A percentile compares a stretch with the other conserved stretches of the same genome.
phyloP scores from a whole-genome alignment of 2,113 vertebrate genomes.

The Trematomus loennbergii region DNA sequence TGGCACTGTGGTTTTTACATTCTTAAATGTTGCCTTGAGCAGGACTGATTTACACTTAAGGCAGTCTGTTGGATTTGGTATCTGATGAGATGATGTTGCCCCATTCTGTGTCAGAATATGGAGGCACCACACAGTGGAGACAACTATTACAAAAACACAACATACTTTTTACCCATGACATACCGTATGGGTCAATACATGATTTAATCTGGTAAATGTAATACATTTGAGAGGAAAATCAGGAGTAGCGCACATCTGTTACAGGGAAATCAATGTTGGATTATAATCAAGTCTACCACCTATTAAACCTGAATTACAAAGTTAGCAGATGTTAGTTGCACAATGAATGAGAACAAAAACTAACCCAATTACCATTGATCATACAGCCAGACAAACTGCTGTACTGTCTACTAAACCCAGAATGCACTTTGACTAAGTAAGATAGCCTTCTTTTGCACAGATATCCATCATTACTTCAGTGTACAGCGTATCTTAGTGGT shows the following conservation, averaged over 20 bases:
- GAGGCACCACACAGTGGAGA: not conserved
- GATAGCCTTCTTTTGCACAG: not conserved
- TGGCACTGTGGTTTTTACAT: slow-evolving; percentile 17
- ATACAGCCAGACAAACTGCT: not conserved
- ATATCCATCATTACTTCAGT: no score
- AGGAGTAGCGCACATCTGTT: not conserved
- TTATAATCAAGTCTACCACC: not conserved
- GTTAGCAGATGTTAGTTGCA: not conserved
- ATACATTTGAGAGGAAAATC: not conserved
- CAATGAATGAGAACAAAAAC: not conserved
- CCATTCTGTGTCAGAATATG: slow-evolving; percentile 4
- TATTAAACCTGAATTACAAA: slow-evolving; percentile 6
- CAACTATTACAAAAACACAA: not conserved
- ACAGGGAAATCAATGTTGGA: not conserved
- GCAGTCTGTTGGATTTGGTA: slow-evolving; percentile 24
- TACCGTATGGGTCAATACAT: not conserved
- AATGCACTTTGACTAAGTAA: not conserved
- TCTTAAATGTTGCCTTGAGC: slow-evolving; percentile 44
- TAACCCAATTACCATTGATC: not conserved
- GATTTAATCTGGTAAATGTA: not conserved
- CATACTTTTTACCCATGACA: not conserved
- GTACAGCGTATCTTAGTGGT: not conserved
- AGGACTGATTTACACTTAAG: slow-evolving; percentile 35
- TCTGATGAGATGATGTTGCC: slow-evolving; percentile 31
- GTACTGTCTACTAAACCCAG: not conserved